These are phyloP conservation scores for Chaetorhynchus papuensis DNA, from an alignment of 2,113 vertebrate genomes.

Conservation along the genomic window DNA sequence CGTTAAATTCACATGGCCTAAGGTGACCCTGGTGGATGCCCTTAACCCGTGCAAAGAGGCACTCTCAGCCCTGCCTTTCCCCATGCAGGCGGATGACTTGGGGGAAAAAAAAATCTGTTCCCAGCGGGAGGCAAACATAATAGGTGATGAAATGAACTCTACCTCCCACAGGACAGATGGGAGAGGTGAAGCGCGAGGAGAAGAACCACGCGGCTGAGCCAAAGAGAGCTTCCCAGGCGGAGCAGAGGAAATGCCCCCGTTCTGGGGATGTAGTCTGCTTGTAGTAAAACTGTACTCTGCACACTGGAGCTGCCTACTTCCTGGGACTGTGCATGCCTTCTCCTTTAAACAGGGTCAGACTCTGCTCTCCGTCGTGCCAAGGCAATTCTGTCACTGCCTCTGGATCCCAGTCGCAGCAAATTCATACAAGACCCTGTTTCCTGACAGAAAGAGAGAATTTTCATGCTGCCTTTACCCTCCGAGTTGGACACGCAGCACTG, in stretches of 20 bases:
- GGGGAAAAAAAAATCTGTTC: conserved; percentile 42
- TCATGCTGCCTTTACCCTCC: not conserved
- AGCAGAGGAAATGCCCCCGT: conserved; percentile 40
- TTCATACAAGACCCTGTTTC: not conserved
- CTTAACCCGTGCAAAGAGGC: conserved; percentile 12
- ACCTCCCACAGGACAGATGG: conserved; percentile 56
- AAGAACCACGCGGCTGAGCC: not conserved
- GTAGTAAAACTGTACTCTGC: conserved; percentile 41
- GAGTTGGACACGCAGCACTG: not conserved
- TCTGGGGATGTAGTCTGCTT: not conserved
- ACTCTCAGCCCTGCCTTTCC: not conserved
- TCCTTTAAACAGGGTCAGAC: not conserved
- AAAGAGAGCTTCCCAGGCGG: not conserved
- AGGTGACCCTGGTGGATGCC: conserved; percentile 48
- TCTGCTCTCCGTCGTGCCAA: not conserved
- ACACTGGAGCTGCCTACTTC: conserved; percentile 14
- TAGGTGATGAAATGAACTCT: conserved; percentile 46
- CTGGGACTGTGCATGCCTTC: not conserved
- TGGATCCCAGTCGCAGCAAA: not conserved
- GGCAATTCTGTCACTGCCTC: not conserved
- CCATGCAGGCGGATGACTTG: not conserved
- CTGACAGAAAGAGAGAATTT: not conserved
- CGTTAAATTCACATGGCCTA: conserved; percentile 42
- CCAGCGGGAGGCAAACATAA: conserved; percentile 48
- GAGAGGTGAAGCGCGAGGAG: conserved; percentile 35